Evolutionary conservation across 35 echinoderm and acorn worm species (phyloP).

Genomic region (Apostichopus parvimensis): DNA sequence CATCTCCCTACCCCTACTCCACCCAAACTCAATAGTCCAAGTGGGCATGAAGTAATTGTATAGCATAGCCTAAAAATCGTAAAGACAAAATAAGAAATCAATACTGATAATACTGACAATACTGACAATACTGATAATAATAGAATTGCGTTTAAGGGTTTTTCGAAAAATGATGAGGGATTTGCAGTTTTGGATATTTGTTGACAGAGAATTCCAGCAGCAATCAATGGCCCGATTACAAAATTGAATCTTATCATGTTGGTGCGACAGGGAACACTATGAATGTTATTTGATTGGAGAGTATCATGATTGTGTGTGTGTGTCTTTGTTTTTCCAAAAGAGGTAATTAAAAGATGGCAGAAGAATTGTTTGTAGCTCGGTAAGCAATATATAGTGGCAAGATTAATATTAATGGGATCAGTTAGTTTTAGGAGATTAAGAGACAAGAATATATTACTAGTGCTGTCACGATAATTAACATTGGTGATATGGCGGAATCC

Average conservation of each 20-base stretch:
- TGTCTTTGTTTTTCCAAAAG: background rate
- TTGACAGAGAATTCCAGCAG: background rate
- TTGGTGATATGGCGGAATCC: background rate
- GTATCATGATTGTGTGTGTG: background rate
- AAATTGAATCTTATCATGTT: background rate
- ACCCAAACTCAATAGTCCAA: no score
- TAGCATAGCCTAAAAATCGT: no score
- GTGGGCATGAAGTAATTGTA: no score
- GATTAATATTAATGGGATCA: background rate
- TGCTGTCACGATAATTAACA: background rate
- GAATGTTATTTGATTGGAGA: slow-evolving; percentile 9
- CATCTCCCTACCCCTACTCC: no score
- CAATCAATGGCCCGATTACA: background rate
- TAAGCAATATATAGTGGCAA: no score
- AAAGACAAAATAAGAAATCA: no score
- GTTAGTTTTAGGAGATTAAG: background rate
- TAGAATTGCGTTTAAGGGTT: background rate
- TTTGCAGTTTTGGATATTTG: background rate
- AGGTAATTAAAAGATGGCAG: background rate
- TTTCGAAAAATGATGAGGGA: background rate
- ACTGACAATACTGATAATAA: no score
- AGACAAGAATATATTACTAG: background rate
- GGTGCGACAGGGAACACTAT: background rate
- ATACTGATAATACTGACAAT: no score
- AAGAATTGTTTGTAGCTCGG: background rate